Evolutionary conservation across 2,888 invertebrate genomes (phyloP).

Genomic region (Rhagonycha lutea): DNA sequence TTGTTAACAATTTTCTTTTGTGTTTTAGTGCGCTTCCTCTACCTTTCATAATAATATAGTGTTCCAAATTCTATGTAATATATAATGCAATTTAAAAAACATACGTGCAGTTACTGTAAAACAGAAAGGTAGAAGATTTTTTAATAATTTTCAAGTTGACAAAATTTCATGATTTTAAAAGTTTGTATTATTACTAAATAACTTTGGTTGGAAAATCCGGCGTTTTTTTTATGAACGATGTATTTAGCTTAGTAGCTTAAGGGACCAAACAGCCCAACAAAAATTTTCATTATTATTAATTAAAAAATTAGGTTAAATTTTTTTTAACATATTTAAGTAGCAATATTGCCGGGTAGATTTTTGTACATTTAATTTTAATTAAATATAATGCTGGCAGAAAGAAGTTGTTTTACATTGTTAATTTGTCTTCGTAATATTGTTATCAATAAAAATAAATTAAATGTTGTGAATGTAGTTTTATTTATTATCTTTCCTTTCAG

Average conservation of each 20-base stretch:
- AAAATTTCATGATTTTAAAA: not conserved
- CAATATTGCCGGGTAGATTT: constrained; percentile 14
- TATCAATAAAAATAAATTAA: constrained; percentile 20
- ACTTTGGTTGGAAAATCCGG: not conserved
- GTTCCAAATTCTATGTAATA: not conserved
- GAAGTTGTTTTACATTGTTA: constrained; percentile 12
- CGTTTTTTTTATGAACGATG: not conserved
- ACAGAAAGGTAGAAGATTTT: not conserved
- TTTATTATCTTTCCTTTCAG: not conserved
- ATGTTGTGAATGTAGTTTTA: not conserved
- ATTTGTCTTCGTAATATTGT: constrained; percentile 27
- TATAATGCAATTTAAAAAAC: not conserved
- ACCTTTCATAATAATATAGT: not conserved
- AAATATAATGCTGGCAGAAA: constrained; percentile 14
- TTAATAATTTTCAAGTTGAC: not conserved
- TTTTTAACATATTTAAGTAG: constrained; percentile 3
- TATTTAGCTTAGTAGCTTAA: constrained; percentile 31
- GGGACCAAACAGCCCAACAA: constrained; percentile 31
- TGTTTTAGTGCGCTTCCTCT: not conserved
- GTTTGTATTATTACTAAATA: not conserved
- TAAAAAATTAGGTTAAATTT: not conserved
- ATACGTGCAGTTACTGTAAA: not conserved
- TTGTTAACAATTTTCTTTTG: not conserved
- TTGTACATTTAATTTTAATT: constrained; percentile 4
- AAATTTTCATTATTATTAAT: not conserved